phyloP scores from a whole-genome alignment of 1,140 invertebrate genomes.

The Bombus sylvicola region DNA sequence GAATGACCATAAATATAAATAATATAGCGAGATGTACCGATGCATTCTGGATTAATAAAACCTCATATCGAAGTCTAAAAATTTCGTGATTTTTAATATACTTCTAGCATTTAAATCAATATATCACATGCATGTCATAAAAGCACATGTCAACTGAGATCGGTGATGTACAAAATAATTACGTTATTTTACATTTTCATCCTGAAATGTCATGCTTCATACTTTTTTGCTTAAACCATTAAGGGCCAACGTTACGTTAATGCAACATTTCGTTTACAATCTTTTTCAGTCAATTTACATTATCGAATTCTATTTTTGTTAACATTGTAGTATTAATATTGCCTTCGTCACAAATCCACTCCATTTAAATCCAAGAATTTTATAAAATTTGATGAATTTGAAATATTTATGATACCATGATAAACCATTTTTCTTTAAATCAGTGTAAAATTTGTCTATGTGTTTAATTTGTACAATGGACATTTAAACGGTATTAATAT shows the following conservation, averaged over 20 bases:
- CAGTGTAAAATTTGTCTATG: background rate
- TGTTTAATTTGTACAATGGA: background rate
- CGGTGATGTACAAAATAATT: background rate
- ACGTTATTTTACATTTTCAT: background rate
- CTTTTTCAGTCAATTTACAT: background rate
- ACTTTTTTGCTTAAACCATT: background rate
- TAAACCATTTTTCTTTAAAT: background rate
- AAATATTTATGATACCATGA: background rate
- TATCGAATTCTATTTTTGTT: background rate
- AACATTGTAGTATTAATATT: background rate
- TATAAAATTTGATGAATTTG: background rate
- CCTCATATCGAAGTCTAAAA: background rate
- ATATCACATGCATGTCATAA: background rate
- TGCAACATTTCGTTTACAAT: background rate
- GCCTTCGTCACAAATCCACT: background rate
- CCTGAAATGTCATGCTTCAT: background rate
- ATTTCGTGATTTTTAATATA: background rate
- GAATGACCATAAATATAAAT: background rate
- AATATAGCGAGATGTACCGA: background rate
- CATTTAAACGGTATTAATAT: background rate
- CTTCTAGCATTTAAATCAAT: background rate
- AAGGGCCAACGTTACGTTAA: background rate
- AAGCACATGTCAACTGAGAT: background rate
- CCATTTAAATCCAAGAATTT: background rate
- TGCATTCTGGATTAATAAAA: background rate